Evolutionary conservation across 2,113 vertebrate species (phyloP).

Genomic region (Corythaeola cristata): DNA sequence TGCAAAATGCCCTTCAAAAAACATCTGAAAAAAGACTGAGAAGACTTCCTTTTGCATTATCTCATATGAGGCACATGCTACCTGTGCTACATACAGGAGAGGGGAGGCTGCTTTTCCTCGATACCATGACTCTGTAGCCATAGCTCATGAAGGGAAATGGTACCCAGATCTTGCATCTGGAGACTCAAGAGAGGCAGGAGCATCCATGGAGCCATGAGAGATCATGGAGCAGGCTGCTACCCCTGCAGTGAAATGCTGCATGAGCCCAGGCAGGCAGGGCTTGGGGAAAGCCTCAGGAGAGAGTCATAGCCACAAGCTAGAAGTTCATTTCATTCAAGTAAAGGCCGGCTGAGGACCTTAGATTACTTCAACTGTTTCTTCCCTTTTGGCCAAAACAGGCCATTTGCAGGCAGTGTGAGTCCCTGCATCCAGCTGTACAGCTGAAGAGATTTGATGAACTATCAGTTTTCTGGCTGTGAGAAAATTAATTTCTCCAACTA

Average conservation of each 20-base stretch:
- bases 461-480: background rate
- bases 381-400: background rate
- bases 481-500: background rate
- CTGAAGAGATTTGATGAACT: background rate
- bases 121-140: background rate
- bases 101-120: background rate
- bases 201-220: background rate
- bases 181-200: background rate
- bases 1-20: background rate
- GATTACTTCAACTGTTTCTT: background rate
- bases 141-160: background rate
- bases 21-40: background rate
- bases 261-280: background rate
- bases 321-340: background rate
- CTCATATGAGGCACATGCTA: background rate
- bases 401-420: background rate
- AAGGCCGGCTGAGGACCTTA: background rate
- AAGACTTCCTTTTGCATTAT: background rate
- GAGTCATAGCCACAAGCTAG: background rate
- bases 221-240: background rate
- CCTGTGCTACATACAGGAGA: background rate
- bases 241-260: background rate
- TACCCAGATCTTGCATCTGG: background rate
- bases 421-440: rapidly evolving
- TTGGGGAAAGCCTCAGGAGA: background rate